Evolutionary conservation across 2,888 invertebrate species (phyloP).

Genomic region (Mythimna albipuncta): DNA sequence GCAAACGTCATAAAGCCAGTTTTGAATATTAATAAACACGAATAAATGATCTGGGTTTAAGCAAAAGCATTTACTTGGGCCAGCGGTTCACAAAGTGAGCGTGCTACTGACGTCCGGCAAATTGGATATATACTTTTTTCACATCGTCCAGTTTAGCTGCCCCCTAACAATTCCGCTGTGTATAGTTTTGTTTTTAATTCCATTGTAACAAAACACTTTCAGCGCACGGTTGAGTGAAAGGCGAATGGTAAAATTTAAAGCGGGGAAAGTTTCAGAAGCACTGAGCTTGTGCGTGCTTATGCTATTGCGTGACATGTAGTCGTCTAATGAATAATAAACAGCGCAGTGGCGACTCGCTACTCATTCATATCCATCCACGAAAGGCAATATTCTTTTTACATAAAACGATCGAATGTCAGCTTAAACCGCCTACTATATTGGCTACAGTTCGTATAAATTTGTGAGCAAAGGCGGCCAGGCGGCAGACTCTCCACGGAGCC

Average conservation of each 20-base stretch:
- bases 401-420: constrained; percentile 82
- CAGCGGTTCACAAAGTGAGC: constrained; percentile 76
- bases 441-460: constrained; percentile 74
- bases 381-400: constrained; percentile 85
- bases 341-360: constrained; percentile 85
- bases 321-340: constrained; percentile 90
- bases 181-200: constrained; percentile 49
- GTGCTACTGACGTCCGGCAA: constrained; percentile 73
- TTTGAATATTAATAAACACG: constrained; percentile 86
- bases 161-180: constrained; percentile 38
- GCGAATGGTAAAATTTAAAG: constrained; percentile 69
- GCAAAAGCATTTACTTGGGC: constrained; percentile 71
- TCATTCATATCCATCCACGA: constrained; percentile 88
- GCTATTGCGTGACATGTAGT: constrained; percentile 87
- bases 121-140: constrained; percentile 71
- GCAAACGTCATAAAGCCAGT: constrained; percentile 83
- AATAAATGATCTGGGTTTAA: constrained; percentile 79
- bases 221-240: constrained; percentile 52
- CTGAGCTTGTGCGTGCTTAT: constrained; percentile 85
- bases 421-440: constrained; percentile 79
- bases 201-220: constrained; percentile 53
- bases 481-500: constrained; percentile 56
- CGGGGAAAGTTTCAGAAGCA: constrained; percentile 84
- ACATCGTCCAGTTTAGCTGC: constrained; percentile 51
- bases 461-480: constrained; percentile 59